A percentile compares a stretch with the other conserved stretches of the same genome.
These are phyloP conservation scores for Tragelaphus strepsiceros DNA, from an alignment of 2,113 vertebrate species.

Conservation along the genomic window DNA sequence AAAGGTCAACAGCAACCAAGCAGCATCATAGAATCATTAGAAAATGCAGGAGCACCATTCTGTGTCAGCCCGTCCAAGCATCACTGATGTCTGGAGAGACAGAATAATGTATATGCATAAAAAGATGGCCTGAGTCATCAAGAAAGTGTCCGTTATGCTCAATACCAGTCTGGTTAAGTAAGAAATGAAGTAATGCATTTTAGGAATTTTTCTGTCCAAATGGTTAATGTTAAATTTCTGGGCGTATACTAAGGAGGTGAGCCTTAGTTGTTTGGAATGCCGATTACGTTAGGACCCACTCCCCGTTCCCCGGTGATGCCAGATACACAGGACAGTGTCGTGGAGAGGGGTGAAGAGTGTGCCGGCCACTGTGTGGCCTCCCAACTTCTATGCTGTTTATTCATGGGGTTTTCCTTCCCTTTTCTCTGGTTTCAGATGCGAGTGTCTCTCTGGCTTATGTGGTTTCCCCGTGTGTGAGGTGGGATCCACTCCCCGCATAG, in stretches of 20 bases:
- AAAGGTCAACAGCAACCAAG: background rate
- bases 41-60: background rate
- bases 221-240: background rate
- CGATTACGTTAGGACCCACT: background rate
- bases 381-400: slow-evolving; percentile 56
- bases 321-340: background rate
- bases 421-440: slow-evolving; percentile 87
- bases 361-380: slow-evolving; percentile 49
- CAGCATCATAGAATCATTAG: background rate
- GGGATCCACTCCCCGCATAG: slow-evolving; percentile 86
- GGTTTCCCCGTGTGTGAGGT: slow-evolving; percentile 87
- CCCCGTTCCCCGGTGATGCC: background rate
- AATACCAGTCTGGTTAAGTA: background rate
- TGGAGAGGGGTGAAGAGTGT: background rate
- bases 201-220: slow-evolving; percentile 6
- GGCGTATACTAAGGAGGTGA: background rate
- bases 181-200: slow-evolving; percentile 27
- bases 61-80: rapidly evolving
- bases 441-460: slow-evolving; percentile 90
- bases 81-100: background rate
- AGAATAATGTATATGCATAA: no score
- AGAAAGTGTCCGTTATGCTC: background rate
- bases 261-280: background rate
- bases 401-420: slow-evolving; percentile 77
- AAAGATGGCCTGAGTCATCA: background rate